phyloP scores from a whole-genome alignment of 2,888 invertebrate genomes.

The Athetis lepigone region DNA sequence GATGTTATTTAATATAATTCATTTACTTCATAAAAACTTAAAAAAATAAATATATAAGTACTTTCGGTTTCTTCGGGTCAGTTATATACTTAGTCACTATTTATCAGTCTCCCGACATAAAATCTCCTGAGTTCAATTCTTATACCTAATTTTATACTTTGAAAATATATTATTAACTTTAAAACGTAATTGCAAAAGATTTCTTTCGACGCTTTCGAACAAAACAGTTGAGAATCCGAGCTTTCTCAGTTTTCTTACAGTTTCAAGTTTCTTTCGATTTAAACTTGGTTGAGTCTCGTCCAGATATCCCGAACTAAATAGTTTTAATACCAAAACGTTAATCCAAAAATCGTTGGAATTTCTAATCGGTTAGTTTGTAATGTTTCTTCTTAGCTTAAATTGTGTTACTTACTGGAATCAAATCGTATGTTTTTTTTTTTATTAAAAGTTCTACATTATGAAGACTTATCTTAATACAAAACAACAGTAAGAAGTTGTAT shows the following conservation, averaged over 20 bases:
- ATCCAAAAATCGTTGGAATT: constrained; percentile 23
- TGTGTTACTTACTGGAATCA: too few species aligned
- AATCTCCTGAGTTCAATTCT: background rate
- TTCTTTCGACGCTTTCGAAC: constrained; percentile 8
- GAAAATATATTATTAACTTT: constrained; percentile 6
- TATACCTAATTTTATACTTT: background rate
- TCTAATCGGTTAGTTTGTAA: constrained; percentile 25
- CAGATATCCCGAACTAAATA: constrained; percentile 32
- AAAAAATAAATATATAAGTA: too few species aligned
- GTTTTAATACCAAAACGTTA: constrained; percentile 29
- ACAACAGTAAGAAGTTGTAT: too few species aligned
- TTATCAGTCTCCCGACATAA: too few species aligned
- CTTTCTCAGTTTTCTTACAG: constrained; percentile 27
- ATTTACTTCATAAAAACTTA: too few species aligned
- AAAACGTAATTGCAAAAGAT: constrained; percentile 12
- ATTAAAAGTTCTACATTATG: too few species aligned
- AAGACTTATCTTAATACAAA: too few species aligned
- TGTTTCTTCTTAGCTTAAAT: too few species aligned
- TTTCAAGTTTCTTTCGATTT: constrained; percentile 27
- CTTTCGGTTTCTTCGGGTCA: too few species aligned
- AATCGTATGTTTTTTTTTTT: too few species aligned
- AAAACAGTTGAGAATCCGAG: constrained; percentile 28
- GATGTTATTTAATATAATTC: too few species aligned
- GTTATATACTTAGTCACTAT: too few species aligned
- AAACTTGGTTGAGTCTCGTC: constrained; percentile 14